phyloP scores from a whole-genome alignment of 2,888 invertebrate genomes.

The Barypeithes pellucidus region DNA sequence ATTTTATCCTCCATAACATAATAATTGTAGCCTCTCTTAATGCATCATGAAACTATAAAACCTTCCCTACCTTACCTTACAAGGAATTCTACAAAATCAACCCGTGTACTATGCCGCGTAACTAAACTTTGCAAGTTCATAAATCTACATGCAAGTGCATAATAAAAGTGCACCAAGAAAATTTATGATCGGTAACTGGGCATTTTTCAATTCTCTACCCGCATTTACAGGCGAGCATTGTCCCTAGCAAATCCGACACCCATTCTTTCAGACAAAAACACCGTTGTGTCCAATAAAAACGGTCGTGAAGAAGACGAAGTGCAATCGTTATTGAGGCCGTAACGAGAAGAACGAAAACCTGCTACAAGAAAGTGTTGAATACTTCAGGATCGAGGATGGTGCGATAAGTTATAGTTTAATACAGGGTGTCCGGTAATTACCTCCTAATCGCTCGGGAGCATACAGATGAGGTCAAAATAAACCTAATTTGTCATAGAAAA shows the following conservation, averaged over 20 bases:
- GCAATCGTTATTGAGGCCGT: background rate
- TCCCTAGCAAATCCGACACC: background rate
- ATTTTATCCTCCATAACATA: no score
- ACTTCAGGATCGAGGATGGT: no score
- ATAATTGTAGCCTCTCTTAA: background rate
- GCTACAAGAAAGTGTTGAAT: no score
- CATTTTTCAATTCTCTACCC: slow-evolving; percentile 10
- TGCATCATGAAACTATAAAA: no score
- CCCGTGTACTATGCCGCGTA: background rate
- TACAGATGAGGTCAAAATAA: no score
- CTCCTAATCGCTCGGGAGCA: no score
- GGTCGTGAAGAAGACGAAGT: slow-evolving; percentile 1
- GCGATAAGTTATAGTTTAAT: no score
- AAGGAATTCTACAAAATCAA: background rate
- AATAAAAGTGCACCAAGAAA: slow-evolving; percentile 8
- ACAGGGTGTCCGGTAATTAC: no score
- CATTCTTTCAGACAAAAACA: slow-evolving; percentile 1
- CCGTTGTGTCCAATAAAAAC: slow-evolving; percentile 4
- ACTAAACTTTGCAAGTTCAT: slow-evolving; percentile 5
- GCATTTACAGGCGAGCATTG: background rate
- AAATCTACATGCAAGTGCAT: background rate
- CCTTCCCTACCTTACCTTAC: no score
- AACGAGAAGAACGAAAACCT: background rate
- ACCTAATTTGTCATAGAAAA: no score
- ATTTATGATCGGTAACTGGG: slow-evolving; percentile 16